Evolutionary conservation across 2,797 vertebrate species (phyloP), one percentile per base, ranked within the genome.

Genomic region (Spheniscus humboldti): DNA sequence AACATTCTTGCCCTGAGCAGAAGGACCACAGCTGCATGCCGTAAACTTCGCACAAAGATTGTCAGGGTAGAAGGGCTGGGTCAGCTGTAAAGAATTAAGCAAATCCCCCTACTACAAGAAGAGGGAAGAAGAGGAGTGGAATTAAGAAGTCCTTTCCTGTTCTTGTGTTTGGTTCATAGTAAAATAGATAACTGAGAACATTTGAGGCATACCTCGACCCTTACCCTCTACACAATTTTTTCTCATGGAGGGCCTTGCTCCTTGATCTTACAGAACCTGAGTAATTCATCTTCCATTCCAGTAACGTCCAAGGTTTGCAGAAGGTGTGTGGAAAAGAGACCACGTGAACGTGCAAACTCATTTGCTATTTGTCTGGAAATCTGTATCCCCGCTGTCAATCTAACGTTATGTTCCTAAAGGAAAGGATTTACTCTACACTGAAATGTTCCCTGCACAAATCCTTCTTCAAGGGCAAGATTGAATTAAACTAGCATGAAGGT

Each of bases 61-160:
- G 93, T 95, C 95, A 95, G 87, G 92, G 64, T 89, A 62, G 92
- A 96, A 95, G 92, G 89, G 56, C 75, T 93, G 92, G 95, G 89
- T 97, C 95, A 95, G 89, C 92, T 96, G 95, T 90, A 95, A 97
- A 92, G 93, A 97, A 97, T 96, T 97, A 97, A 91, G 88, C 45
- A 92, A 92, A 97, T 96, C 91, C 84, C 81, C 84, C 68, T 88
- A 94, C 96, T 95, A 97, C 82, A 95, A 91, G 78, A 88, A 90
- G 72, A 82, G 22, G 50, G 95, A 96, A 94, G 80, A 92, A 82
- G 67, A 95, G 17, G 74, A 92, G 50, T 59, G 57, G 81, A 93
- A 89, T 94, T 87, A 89, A 91, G 88, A 93, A 95, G 90, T 83
- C 57, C 12, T 80, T 94, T 88, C 83, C 75, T 94, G 39, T 71